phyloP scores from a whole-genome alignment of 2,113 vertebrate genomes.

The Odontesthes bonariensis region DNA sequence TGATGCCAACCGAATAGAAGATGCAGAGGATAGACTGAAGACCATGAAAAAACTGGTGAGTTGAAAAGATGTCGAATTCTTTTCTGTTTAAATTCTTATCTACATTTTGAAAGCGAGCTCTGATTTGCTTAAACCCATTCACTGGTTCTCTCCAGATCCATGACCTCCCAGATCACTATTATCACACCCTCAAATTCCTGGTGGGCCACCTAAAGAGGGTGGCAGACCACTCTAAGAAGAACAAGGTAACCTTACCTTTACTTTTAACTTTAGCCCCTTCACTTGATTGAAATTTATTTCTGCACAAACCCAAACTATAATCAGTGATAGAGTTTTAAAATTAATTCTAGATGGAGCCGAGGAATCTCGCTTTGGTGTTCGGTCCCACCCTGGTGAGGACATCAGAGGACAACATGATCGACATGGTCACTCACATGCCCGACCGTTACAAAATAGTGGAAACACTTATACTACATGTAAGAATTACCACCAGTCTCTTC shows the following conservation, averaged over 20 bases:
- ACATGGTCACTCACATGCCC: constrained; percentile 99
- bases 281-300: neutral
- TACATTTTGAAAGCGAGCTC: neutral
- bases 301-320: neutral
- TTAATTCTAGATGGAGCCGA: constrained; percentile 91
- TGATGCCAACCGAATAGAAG: constrained; percentile 92
- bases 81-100: constrained; percentile 14
- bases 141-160: constrained; percentile 83
- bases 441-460: constrained; percentile 98
- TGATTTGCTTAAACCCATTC: neutral
- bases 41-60: constrained; percentile 92
- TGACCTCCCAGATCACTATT: constrained; percentile 92
- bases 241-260: constrained; percentile 85
- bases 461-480: constrained; percentile 94
- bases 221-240: constrained; percentile 93
- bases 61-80: neutral
- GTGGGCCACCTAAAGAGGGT: constrained; percentile 93
- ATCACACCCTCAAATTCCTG: constrained; percentile 93
- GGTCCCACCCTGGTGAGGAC: constrained; percentile 96
- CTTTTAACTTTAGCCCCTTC: neutral
- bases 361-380: constrained; percentile 96
- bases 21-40: constrained; percentile 90
- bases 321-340: neutral
- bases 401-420: constrained; percentile 97
- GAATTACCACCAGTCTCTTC: constrained; percentile 27